Evolutionary conservation across 2,888 invertebrate genomes (phyloP).

Genomic region (Heterodera filipjevi): DNA sequence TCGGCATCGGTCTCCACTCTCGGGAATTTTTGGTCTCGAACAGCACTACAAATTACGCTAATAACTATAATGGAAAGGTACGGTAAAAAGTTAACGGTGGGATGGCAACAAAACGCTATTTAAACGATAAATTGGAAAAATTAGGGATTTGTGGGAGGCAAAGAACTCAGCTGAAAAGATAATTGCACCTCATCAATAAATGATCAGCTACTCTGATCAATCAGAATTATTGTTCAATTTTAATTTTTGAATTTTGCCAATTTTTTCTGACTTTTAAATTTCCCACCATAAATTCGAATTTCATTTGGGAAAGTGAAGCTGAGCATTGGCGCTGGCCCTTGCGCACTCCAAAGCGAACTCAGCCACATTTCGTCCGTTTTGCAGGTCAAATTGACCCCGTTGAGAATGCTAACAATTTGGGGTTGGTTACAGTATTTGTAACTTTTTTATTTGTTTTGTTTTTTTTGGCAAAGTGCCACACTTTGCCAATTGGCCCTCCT

Average conservation of each 20-base stretch:
- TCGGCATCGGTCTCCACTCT: too few relatives aligned
- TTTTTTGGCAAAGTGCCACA: background rate
- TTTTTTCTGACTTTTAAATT: background rate
- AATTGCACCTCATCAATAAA: too few relatives aligned
- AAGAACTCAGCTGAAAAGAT: too few relatives aligned
- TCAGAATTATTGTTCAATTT: too few relatives aligned
- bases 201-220: too few relatives aligned
- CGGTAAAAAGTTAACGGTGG: too few relatives aligned
- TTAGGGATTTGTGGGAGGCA: too few relatives aligned
- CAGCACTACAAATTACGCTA: too few relatives aligned
- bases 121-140: background rate
- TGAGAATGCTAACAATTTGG: conserved; percentile 70
- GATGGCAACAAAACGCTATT: background rate
- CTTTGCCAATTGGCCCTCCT: conserved; percentile 14
- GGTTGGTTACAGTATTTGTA: conserved; percentile 35
- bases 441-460: background rate
- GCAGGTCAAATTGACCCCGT: conserved; percentile 75
- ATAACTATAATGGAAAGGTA: too few relatives aligned
- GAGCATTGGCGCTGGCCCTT: conserved; percentile 43
- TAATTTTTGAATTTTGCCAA: too few relatives aligned
- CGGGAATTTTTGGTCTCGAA: too few relatives aligned
- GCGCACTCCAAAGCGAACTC: conserved; percentile 50
- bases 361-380: conserved; percentile 72
- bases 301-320: conserved; percentile 47
- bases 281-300: conserved; percentile 4